Conservation (phyloP, 2,797 vertebrate species). For the Catharus ustulatus region DNA sequence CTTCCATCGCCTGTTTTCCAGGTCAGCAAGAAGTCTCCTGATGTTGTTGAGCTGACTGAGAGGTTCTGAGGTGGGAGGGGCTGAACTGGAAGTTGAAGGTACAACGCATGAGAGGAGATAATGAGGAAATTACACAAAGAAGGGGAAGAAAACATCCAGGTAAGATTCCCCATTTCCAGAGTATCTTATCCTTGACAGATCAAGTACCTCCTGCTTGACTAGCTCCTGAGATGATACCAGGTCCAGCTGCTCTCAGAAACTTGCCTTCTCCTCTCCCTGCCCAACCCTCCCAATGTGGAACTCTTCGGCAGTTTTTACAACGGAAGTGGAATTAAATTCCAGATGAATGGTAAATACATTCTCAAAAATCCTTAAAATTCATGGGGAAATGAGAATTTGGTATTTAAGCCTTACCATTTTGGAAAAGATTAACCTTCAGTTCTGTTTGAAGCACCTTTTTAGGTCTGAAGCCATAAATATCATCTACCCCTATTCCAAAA, state of each 20-base stretch:
- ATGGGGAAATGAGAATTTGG: neutral
- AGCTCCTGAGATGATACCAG: neutral
- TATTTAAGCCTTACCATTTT: constrained; percentile 61
- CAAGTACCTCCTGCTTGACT: neutral
- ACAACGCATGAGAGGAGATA: neutral
- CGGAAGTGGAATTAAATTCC: neutral
- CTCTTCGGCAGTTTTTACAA: neutral
- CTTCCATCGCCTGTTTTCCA: constrained; percentile 48
- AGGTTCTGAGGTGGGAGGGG: constrained; percentile 60
- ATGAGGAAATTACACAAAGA: neutral
- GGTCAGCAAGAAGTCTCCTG: constrained; percentile 48
- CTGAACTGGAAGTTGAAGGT: constrained; percentile 57
- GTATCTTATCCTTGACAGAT: neutral
- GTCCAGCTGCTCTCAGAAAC: neutral
- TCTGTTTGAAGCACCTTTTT: constrained; percentile 30
- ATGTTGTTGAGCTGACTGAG: neutral
- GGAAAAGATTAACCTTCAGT: constrained; percentile 42
- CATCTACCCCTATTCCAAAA: neutral
- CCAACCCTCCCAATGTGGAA: neutral
- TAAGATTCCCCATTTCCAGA: neutral
- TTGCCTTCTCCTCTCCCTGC: neutral
- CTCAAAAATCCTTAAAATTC: neutral
- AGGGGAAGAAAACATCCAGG: neutral
- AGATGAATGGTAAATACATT: neutral
- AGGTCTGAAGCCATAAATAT: constrained; percentile 56